phyloP scores from a whole-genome alignment of 1,140 invertebrate genomes.

The Babylonia areolata region DNA sequence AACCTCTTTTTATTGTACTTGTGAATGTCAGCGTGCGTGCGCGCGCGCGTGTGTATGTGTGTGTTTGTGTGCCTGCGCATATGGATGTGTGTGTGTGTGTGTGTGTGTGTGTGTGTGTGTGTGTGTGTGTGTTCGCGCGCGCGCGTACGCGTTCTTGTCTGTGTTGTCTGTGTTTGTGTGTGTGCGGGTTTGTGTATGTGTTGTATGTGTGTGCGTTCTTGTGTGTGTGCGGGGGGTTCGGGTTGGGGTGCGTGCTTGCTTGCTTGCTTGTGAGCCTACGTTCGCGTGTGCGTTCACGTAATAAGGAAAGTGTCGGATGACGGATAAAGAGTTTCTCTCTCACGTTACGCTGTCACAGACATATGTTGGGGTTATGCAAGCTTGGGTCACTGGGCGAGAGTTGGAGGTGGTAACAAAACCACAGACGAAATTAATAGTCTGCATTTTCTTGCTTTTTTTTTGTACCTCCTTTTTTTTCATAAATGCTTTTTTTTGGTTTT shows the following conservation, averaged over 20 bases:
- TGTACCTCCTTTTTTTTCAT: no score
- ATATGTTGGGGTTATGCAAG: no score
- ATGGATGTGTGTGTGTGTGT: background rate
- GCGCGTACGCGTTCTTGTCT: background rate
- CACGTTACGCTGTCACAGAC: no score
- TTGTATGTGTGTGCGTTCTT: background rate
- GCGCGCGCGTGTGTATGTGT: background rate
- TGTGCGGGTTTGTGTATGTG: background rate
- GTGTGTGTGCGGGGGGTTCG: background rate
- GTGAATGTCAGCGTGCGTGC: background rate
- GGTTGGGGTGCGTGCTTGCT: background rate
- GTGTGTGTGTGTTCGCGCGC: background rate
- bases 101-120: background rate
- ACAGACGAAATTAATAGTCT: no score
- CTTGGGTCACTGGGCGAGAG: no score
- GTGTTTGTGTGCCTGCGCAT: background rate
- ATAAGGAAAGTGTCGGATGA: no score
- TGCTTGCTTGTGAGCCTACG: background rate
- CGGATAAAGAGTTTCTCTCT: no score
- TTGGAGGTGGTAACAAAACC: no score
- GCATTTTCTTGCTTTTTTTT: no score
- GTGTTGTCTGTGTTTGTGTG: background rate
- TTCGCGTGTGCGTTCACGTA: background rate
- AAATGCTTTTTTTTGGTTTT: no score
- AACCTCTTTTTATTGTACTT: no score